Evolutionary conservation across 2,797 vertebrate genomes (phyloP), one percentile per base, ranked within the genome.

Genomic region (Enteromius mattozi): DNA sequence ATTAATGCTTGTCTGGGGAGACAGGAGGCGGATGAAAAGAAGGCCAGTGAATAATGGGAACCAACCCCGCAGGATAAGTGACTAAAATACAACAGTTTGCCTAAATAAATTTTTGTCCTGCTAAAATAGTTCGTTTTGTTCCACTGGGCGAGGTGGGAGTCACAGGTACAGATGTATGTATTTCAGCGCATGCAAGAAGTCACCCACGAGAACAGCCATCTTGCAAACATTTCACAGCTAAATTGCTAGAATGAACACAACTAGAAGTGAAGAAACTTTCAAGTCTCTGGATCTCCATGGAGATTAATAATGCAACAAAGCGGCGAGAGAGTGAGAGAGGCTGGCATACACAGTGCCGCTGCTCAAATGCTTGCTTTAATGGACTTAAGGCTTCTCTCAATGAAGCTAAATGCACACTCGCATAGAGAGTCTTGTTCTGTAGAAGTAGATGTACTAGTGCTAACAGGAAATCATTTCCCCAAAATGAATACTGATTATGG

Each of bases 281-380:
- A 85, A 89, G 88, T 92, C 90, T 87, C 82, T 51, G 87, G 56
- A 82, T 86, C 87, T 87, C 86, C 24, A 80, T 51, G 76, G 81
- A 86, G 84, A 94, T 94, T 91, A 94, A 94, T 93, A 93, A 93
- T 94, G 90, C 92, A 94, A 91, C 91, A 92, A 90, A 91, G 91
- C 90, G 45, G 4, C 2, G 61, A 61, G 87, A 69, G 66, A 71
- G 85, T 65, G 77, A 79, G 61, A 79, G 49, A 47, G 65, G 76
- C 85, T 42, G 75, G 54, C 84, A 86, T 84, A 85, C 91, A 88
- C 77, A 76, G 81, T 47, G 21, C 89, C 92, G 84, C 78, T 88
- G 90, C 86, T 89, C 81, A 90, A 91, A 86, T 90, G 84, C 90
- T 92, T 92, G 86, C 89, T 91, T 92, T 90, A 87, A 87, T 87